A percentile compares a stretch with the other conserved stretches of the same genome.
Evolutionary conservation across 2,797 vertebrate genomes (phyloP).

Genomic region (Alca torda): DNA sequence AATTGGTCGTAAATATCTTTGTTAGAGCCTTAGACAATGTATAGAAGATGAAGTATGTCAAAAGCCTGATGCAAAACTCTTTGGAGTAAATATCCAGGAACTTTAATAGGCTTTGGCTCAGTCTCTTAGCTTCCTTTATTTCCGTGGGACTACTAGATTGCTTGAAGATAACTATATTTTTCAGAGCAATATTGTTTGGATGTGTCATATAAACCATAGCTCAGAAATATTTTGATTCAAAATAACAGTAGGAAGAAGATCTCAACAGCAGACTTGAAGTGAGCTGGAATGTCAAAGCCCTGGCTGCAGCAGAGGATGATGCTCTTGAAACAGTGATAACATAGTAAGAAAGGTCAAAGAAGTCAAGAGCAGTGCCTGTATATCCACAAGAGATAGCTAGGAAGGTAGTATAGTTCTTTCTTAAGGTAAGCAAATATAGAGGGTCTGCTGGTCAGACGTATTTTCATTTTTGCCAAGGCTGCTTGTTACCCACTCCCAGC

Average conservation of each 20-base stretch:
- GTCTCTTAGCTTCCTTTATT: background rate
- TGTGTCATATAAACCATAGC: background rate
- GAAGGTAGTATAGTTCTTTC: background rate
- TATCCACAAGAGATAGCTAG: background rate
- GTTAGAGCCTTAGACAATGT: background rate
- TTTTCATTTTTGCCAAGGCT: background rate
- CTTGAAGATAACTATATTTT: background rate
- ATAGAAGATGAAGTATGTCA: background rate
- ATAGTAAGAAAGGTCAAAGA: background rate
- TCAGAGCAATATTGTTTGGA: background rate
- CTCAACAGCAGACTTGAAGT: background rate
- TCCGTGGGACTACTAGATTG: background rate
- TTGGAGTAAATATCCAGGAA: background rate
- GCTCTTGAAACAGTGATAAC: background rate
- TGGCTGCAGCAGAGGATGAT: background rate
- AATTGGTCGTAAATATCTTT: constrained; percentile 7
- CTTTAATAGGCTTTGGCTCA: background rate
- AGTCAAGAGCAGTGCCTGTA: background rate
- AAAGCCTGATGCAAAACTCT: background rate
- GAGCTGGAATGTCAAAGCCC: background rate
- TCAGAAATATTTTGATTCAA: background rate
- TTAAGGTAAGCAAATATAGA: background rate
- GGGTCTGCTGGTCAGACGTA: background rate
- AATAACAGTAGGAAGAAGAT: background rate
- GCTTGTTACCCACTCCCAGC: background rate